These are phyloP conservation scores for Andricus curvator DNA, from an alignment of 2,888 invertebrate species.

Conservation along the genomic window DNA sequence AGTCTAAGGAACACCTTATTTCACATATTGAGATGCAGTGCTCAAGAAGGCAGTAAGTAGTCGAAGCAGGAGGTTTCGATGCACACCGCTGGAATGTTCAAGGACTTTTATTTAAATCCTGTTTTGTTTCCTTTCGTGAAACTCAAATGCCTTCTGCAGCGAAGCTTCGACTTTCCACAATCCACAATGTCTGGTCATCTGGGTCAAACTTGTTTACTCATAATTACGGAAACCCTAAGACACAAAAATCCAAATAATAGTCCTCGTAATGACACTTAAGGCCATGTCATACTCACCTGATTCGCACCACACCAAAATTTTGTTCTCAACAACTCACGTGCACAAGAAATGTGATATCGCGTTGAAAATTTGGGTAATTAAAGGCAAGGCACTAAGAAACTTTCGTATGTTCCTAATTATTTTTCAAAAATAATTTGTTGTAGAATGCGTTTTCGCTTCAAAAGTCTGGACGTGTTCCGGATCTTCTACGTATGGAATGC, in stretches of 20 bases:
- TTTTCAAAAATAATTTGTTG: not conserved
- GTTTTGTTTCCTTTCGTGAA: slow-evolving; percentile 19
- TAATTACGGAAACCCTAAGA: slow-evolving; percentile 17
- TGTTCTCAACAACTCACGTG: too few species aligned
- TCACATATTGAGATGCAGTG: slow-evolving; percentile 36
- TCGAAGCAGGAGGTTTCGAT: slow-evolving; percentile 28
- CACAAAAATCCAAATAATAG: not conserved
- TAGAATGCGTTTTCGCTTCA: slow-evolving; percentile 5
- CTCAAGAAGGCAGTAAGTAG: slow-evolving; percentile 30
- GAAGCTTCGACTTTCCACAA: slow-evolving; percentile 31
- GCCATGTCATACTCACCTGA: not conserved
- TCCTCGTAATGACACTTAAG: not conserved
- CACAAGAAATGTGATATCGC: too few species aligned
- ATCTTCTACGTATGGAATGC: slow-evolving; percentile 18
- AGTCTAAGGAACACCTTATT: slow-evolving; percentile 23
- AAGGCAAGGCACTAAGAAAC: not conserved
- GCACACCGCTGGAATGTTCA: slow-evolving; percentile 25
- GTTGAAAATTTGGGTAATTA: too few species aligned
- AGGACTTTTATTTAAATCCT: slow-evolving; percentile 31
- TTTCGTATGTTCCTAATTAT: too few species aligned
- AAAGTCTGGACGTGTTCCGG: not conserved
- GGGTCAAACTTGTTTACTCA: slow-evolving; percentile 15
- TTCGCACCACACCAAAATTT: too few species aligned
- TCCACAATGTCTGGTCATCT: slow-evolving; percentile 9
- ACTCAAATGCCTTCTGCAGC: slow-evolving; percentile 21